Evolutionary conservation across 2,888 invertebrate species (phyloP).

Genomic region (Drosophila subquinaria): DNA sequence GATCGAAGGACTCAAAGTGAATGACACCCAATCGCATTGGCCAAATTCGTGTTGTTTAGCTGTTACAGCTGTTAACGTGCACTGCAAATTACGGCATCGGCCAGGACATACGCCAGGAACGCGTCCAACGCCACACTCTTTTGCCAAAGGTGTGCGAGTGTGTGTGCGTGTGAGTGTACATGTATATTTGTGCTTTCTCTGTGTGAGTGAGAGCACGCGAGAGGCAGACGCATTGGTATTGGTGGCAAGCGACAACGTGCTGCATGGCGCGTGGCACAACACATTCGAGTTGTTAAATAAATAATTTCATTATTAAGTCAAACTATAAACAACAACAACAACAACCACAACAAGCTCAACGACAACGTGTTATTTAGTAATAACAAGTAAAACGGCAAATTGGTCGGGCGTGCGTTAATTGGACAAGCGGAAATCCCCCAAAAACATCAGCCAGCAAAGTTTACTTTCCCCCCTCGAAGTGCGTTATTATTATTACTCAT

Average conservation of each 20-base stretch:
- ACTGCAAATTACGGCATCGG: conserved; percentile 76
- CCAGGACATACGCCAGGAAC: conserved; percentile 68
- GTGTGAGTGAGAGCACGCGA: conserved; percentile 69
- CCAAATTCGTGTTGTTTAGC: conserved; percentile 8
- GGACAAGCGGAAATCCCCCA: conserved; percentile 7
- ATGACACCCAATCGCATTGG: conserved; percentile 12
- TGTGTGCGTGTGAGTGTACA: conserved; percentile 15
- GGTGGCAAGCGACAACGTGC: conserved; percentile 70
- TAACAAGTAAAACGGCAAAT: conserved; percentile 18
- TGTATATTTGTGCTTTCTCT: conserved; percentile 19
- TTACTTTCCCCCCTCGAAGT: not conserved
- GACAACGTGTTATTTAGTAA: conserved; percentile 7
- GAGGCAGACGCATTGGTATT: conserved; percentile 57
- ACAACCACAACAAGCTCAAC: conserved; percentile 10
- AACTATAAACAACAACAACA: conserved; percentile 42
- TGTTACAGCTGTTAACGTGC: conserved; percentile 32
- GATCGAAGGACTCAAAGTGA: conserved; percentile 18
- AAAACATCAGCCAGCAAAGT: not conserved
- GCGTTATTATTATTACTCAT: conserved; percentile 52
- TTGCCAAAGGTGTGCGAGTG: conserved; percentile 57
- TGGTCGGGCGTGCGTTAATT: conserved; percentile 25
- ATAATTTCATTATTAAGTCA: conserved; percentile 63
- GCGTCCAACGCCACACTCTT: conserved; percentile 69
- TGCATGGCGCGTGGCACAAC: conserved; percentile 62
- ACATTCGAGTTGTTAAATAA: conserved; percentile 59